Evolutionary conservation across 2,113 vertebrate genomes (phyloP).

Genomic region (Zeus faber): DNA sequence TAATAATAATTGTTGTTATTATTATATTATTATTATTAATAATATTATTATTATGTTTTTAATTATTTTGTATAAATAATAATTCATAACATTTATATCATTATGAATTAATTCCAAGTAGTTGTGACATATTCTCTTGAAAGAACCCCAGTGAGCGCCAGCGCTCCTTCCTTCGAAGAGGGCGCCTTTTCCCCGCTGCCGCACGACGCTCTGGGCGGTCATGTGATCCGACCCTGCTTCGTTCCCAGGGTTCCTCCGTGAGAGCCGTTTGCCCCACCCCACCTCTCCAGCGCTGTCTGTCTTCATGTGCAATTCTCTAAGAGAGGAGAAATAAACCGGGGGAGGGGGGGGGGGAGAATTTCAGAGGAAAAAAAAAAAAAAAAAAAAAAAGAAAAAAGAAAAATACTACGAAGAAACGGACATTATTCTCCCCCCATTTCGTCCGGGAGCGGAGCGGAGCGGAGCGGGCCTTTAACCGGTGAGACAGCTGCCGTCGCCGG

Average conservation of each 20-base stretch:
- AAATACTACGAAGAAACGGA: conserved; percentile 50
- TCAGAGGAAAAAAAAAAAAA: too few relatives aligned
- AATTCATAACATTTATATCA: too few relatives aligned
- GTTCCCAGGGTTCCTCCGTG: conserved; percentile 87
- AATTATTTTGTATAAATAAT: too few relatives aligned
- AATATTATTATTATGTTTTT: too few relatives aligned
- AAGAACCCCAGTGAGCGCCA: too few relatives aligned
- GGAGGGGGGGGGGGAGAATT: too few relatives aligned
- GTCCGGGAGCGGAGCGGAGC: conserved; percentile 37
- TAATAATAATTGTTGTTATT: too few relatives aligned
- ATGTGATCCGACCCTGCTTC: conserved; percentile 78
- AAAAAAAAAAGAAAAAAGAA: conserved; percentile 53
- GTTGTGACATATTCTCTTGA: too few relatives aligned
- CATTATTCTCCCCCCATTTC: conserved; percentile 30
- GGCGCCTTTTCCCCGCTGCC: conserved; percentile 75
- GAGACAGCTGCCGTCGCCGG: conserved; percentile 53
- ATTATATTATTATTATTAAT: too few relatives aligned
- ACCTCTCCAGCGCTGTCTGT: conserved; percentile 73
- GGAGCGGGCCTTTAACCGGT: conserved; percentile 40
- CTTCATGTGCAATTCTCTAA: conserved; percentile 74
- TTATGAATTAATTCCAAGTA: too few relatives aligned
- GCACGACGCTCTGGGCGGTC: conserved; percentile 80
- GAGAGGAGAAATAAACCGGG: too few relatives aligned
- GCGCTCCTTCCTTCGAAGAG: conserved; percentile 24
- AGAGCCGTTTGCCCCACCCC: conserved; percentile 86